Conservation (phyloP, 2,888 invertebrate species). For the Caenorhabditis uteleia region DNA sequence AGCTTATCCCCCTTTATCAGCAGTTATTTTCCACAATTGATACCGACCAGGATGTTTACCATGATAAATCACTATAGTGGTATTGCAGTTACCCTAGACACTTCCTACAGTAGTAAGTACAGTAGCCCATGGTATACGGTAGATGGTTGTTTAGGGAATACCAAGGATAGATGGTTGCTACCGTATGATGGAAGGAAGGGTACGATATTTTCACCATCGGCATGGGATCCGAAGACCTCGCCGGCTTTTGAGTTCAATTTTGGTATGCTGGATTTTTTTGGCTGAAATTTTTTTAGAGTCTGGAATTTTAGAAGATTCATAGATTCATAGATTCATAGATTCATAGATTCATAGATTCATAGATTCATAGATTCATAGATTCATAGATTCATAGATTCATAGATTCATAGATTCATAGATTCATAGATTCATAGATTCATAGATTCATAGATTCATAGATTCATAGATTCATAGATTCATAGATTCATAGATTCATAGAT, state of each 20-base stretch:
- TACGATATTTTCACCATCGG: constrained; percentile 21
- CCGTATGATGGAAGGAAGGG: constrained; percentile 25
- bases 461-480: background rate
- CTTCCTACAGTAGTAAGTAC: constrained; percentile 10
- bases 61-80: constrained; percentile 30
- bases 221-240: constrained; percentile 20
- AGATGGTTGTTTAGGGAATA: background rate
- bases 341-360: too few species aligned
- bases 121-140: too few species aligned
- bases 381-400: too few species aligned
- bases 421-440: too few species aligned
- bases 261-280: constrained; percentile 1
- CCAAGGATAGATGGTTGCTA: constrained; percentile 13
- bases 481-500: too few species aligned
- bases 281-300: background rate
- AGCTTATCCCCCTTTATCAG: background rate
- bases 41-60: constrained; percentile 30
- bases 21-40: constrained; percentile 14
- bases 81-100: constrained; percentile 19
- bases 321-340: background rate
- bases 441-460: too few species aligned
- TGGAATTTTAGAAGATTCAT: background rate
- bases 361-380: too few species aligned
- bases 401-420: too few species aligned
- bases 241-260: constrained; percentile 15